phyloP scores from a whole-genome alignment of 2,888 invertebrate genomes.

The Tenthredo scrophulariae region DNA sequence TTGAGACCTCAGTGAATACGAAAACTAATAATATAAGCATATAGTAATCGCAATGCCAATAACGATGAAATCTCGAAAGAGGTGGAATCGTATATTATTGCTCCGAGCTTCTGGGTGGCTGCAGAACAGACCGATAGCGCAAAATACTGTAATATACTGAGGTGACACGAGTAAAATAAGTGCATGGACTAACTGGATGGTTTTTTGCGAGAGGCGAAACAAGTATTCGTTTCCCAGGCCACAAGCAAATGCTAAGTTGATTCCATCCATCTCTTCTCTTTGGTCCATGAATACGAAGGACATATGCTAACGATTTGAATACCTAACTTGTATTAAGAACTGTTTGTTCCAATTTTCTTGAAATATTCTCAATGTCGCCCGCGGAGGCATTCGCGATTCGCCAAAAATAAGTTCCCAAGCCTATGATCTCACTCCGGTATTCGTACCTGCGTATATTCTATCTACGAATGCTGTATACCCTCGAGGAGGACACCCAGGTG shows the following conservation, averaged over 20 bases:
- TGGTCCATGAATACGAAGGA: not conserved
- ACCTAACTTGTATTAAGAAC: not conserved
- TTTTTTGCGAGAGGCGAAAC: not conserved
- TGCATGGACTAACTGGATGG: not conserved
- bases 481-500: constrained; percentile 31
- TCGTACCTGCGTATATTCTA: constrained; percentile 19
- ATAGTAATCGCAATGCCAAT: not conserved
- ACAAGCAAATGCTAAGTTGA: not conserved
- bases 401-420: not conserved
- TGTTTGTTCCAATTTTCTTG: not conserved
- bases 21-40: not conserved
- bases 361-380: not conserved
- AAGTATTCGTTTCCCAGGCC: not conserved
- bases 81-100: not conserved
- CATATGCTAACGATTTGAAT: not conserved
- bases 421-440: not conserved
- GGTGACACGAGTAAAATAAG: not conserved
- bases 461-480: not conserved
- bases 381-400: not conserved
- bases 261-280: not conserved
- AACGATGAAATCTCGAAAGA: not conserved
- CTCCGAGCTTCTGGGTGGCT: not conserved
- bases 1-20: not conserved
- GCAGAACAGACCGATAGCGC: not conserved
- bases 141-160: not conserved